A percentile compares a stretch with the other conserved stretches of the same genome.
These are phyloP conservation scores for Sorex araneus DNA, from an alignment of 2,113 vertebrate species.

Conservation along the genomic window DNA sequence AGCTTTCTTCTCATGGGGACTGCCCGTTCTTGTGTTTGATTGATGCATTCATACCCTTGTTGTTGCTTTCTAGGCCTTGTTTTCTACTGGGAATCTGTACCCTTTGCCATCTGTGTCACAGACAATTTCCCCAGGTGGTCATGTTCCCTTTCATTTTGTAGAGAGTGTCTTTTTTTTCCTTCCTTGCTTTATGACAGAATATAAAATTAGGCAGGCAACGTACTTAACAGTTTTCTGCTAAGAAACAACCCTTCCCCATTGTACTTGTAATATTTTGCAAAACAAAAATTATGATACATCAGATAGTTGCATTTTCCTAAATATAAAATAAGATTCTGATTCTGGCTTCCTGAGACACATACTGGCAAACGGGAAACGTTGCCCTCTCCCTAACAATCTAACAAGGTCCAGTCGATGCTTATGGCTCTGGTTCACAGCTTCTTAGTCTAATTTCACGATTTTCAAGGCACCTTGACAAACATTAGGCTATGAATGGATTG, in stretches of 20 bases:
- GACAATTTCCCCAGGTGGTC: slow-evolving; percentile 24
- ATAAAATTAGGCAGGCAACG: not conserved
- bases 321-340: slow-evolving; percentile 4
- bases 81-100: not conserved
- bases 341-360: not conserved
- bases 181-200: slow-evolving; percentile 18
- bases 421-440: not conserved
- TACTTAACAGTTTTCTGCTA: slow-evolving; percentile 30
- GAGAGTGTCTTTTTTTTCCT: too few relatives aligned
- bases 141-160: slow-evolving; percentile 34
- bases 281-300: slow-evolving; percentile 19
- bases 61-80: not conserved
- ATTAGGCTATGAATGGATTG: slow-evolving; percentile 30
- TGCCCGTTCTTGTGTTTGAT: not conserved
- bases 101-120: not conserved
- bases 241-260: slow-evolving; percentile 36
- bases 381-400: not conserved
- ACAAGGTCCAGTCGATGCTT: not conserved
- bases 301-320: slow-evolving; percentile 7
- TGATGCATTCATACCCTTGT: not conserved
- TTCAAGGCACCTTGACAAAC: slow-evolving; percentile 35
- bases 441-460: slow-evolving; percentile 27
- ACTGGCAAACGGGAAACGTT: not conserved
- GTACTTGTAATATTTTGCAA: not conserved
- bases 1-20: slow-evolving; percentile 26